A percentile compares a stretch with the other conserved stretches of the same genome.
Conservation (phyloP, 2,113 vertebrate genomes). For the Eulacestoma nigropectus region DNA sequence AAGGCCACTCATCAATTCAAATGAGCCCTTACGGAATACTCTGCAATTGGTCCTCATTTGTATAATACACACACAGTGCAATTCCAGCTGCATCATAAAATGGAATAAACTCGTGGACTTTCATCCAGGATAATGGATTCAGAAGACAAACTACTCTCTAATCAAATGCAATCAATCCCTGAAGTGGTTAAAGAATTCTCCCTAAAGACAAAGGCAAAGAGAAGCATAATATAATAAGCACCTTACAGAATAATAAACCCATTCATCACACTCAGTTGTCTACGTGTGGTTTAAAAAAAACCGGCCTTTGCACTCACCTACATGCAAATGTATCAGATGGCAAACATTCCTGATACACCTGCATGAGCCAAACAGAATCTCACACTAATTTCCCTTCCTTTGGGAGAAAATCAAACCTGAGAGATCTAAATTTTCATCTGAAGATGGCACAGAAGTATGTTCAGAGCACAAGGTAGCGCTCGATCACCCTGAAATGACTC, state of each 20-base stretch:
- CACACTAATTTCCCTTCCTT: background rate
- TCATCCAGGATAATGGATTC: background rate
- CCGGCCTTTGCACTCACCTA: background rate
- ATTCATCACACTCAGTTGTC: constrained; percentile 19
- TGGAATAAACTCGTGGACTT: background rate
- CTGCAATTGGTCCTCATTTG: background rate
- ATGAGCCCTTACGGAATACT: background rate
- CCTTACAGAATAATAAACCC: constrained; percentile 39
- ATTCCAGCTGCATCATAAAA: background rate
- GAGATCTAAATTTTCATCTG: background rate
- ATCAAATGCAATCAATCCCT: constrained; percentile 39
- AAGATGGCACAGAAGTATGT: background rate
- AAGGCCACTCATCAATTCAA: background rate
- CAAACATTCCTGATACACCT: background rate
- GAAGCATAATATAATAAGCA: constrained; percentile 24
- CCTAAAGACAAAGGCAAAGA: constrained; percentile 25
- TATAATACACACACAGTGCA: background rate
- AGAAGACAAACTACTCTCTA: constrained; percentile 19
- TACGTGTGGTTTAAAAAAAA: background rate
- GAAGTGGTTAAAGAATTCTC: constrained; percentile 41
- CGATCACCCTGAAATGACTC: background rate
- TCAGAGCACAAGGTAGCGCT: background rate
- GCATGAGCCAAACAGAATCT: background rate
- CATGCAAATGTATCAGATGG: background rate
- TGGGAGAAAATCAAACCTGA: background rate